Conservation (phyloP, 1,140 invertebrate species). For the Drosophila bocqueti region DNA sequence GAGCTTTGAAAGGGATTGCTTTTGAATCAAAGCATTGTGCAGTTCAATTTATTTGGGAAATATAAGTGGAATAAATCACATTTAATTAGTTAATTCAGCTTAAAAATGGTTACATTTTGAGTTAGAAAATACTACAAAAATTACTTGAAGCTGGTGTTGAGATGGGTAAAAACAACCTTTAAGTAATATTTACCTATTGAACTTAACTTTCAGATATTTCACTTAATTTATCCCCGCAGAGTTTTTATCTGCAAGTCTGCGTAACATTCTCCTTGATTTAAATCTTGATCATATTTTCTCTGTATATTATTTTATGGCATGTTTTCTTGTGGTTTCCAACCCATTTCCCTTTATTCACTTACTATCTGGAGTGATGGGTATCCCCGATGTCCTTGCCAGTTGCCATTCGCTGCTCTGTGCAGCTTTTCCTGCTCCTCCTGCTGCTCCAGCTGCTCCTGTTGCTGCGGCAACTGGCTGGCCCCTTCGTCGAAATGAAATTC, state of each 20-base stretch:
- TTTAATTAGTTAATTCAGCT: background rate
- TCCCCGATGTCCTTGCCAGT: conserved; percentile 1
- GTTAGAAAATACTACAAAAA: background rate
- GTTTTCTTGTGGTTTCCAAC: background rate
- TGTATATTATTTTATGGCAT: no score
- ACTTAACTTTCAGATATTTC: background rate
- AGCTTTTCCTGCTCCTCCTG: background rate
- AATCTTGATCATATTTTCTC: background rate
- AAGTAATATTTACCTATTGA: background rate
- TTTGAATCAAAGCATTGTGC: no score
- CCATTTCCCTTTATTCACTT: background rate
- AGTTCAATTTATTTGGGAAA: background rate
- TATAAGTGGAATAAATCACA: background rate
- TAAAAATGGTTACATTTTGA: background rate
- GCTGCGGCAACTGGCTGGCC: conserved; percentile 26
- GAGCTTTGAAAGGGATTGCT: no score
- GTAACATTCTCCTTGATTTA: background rate
- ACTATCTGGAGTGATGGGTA: background rate
- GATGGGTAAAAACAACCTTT: background rate
- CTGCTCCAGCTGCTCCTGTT: conserved; percentile 7
- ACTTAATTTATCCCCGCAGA: background rate
- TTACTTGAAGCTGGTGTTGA: background rate
- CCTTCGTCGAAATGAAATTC: conserved; percentile 52
- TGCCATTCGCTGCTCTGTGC: background rate
- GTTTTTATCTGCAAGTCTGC: background rate